Conservation (phyloP, 2,888 invertebrate genomes). For the Heliothis peltigera region DNA sequence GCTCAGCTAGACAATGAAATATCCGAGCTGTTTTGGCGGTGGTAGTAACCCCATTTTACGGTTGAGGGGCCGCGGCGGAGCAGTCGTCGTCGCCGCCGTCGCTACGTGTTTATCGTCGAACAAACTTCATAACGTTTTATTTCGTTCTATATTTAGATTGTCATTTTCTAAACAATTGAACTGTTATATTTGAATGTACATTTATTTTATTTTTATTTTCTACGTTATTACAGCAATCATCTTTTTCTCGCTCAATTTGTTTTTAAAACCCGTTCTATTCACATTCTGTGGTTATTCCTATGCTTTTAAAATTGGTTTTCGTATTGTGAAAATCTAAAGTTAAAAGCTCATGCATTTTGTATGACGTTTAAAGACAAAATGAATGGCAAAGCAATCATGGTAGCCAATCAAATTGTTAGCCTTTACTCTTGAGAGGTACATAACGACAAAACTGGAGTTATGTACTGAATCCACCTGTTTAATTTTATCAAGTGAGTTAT, state of each 20-base stretch:
- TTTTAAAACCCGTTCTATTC: slow-evolving; percentile 7
- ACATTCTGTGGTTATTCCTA: slow-evolving; percentile 27
- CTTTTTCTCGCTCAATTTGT: slow-evolving; percentile 21
- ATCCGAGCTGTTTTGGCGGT: slow-evolving; percentile 69
- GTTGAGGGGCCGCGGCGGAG: slow-evolving; percentile 59
- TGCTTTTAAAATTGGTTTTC: slow-evolving; percentile 11
- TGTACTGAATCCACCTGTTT: background rate
- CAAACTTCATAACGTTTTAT: slow-evolving; percentile 63
- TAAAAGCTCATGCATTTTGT: slow-evolving; percentile 3
- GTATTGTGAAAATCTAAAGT: slow-evolving; percentile 6
- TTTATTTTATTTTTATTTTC: slow-evolving; percentile 15
- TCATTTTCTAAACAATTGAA: slow-evolving; percentile 51
- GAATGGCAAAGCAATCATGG: slow-evolving; percentile 29
- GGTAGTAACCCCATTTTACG: slow-evolving; percentile 72
- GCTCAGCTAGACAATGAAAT: slow-evolving; percentile 72
- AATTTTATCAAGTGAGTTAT: background rate
- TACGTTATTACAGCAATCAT: slow-evolving; percentile 2
- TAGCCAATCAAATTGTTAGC: slow-evolving; percentile 26
- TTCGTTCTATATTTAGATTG: slow-evolving; percentile 64
- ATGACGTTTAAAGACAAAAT: slow-evolving; percentile 6
- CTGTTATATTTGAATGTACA: slow-evolving; percentile 17
- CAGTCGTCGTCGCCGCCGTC: slow-evolving; percentile 37
- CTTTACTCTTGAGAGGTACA: slow-evolving; percentile 12
- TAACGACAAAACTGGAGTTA: background rate
- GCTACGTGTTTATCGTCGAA: slow-evolving; percentile 69